Base-by-base conservation (phyloP, 2,113 vertebrate species). In the Catagonus wagneri region DNA sequence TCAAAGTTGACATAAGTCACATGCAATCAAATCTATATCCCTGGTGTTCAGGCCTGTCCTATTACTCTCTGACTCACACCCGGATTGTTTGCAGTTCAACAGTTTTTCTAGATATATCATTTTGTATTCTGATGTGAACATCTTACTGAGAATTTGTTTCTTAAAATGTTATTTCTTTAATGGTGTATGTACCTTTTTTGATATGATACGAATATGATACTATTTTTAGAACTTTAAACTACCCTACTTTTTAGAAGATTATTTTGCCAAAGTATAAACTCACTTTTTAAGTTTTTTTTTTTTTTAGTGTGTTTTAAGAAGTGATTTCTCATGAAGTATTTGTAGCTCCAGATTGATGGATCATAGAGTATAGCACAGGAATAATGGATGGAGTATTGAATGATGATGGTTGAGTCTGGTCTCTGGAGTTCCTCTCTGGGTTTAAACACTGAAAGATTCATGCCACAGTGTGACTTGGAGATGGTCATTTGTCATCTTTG, bases 1-100 rank as follows among this genome's bases (percentile, higher is more conserved):
- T 98, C 97, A 81, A 98, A 99, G 98, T 97, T 99, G 99, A 99
- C 99, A 99, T 98, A 98, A 99, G 99, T 99, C 99, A 99, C 99
- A 99, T 99, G 98, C 96, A 98, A 99, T 99, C 98, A 99, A 98
- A 98, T 99, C 98, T 98, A 29, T 98, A 60, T 96, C 98, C 98
- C 98, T 98, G 98, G 98, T 99, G 98, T 98, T 98, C 97, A 97
- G 98, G 94, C 90, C 98, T 98, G 97, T 98, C 98, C 98, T 99
- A 98, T 98, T 98, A 98, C 98, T 98, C 98, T 98, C 98, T 98
- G 99, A 99, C 98, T 99, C 98, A 98, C 98, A 99, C 98, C 98
- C 98, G 98, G 98, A 98, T 99, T 98, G 97, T 98, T 98, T 98
- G 96, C 98, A 98, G 98, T 98, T 98, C 98, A 98, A 97, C 98